These are phyloP conservation scores for Leguminivora glycinivorella DNA, from an alignment of 1,140 invertebrate species.

Conservation along the genomic window DNA sequence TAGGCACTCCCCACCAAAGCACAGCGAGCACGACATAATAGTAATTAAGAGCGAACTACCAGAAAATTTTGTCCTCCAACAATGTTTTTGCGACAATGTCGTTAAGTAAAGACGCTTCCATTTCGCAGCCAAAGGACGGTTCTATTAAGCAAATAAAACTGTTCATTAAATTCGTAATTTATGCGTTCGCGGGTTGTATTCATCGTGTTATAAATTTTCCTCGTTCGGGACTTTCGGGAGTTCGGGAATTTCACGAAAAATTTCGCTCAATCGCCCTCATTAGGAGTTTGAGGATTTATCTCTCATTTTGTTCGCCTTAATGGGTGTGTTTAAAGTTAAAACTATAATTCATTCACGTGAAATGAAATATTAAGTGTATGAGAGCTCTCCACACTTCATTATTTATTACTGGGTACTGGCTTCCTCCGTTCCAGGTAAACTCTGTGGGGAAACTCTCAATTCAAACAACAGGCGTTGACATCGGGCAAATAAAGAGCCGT, in stretches of 20 bases:
- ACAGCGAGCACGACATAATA: constrained; percentile 57
- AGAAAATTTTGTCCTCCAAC: constrained; percentile 59
- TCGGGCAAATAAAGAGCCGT: constrained; percentile 59
- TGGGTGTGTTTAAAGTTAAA: constrained; percentile 50
- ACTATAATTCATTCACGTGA: constrained; percentile 39
- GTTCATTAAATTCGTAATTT: constrained; percentile 55
- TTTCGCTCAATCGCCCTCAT: constrained; percentile 30
- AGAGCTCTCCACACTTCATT: constrained; percentile 50
- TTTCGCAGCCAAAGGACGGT: constrained; percentile 30
- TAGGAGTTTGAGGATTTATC: constrained; percentile 30
- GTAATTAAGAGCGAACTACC: constrained; percentile 68
- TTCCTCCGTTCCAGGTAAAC: constrained; percentile 55
- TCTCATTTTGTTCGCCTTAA: neutral
- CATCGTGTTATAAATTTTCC: constrained; percentile 43
- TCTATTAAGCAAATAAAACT: constrained; percentile 47
- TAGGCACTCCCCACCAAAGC: constrained; percentile 50
- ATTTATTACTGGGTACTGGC: constrained; percentile 52
- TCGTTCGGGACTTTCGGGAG: constrained; percentile 23
- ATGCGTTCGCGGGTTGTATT: constrained; percentile 47
- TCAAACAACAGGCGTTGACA: constrained; percentile 62
- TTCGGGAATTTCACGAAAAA: constrained; percentile 37
- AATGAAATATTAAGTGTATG: constrained; percentile 29
- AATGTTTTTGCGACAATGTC: constrained; percentile 51
- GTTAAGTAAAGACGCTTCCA: constrained; percentile 37
- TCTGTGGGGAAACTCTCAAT: constrained; percentile 41